Evolutionary conservation across 2,888 invertebrate genomes (phyloP), one percentile per base, ranked within the genome.

Genomic region (Stomorhina lunata): DNA sequence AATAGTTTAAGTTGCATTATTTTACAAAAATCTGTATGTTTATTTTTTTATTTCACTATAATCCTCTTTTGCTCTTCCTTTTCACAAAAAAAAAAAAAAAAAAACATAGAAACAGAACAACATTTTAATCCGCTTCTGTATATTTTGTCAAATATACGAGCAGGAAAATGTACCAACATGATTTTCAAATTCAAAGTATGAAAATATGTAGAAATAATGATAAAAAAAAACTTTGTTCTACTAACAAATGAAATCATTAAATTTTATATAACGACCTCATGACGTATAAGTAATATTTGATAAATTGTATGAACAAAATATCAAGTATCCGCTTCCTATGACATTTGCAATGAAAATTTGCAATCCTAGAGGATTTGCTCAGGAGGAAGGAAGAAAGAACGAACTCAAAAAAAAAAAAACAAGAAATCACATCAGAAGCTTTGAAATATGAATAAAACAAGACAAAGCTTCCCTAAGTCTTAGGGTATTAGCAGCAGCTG

Each of bases 111-210:
- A 50, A 50, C 17, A 63, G 29, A 50, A 2, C 7, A 61, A 43
- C 55, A n/a, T 20, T 61, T 53, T 63, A 73, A 73, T 63, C 40
- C 53, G 37, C 53, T 73, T 50, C 12, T 55, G 15, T 6, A 5
- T 43, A 17, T 43, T 55, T 53, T 68, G 17, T 37, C 34, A 50
- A 50, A 50, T 48, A 48, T 43, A 22, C n/a, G 43, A 37, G 10
- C 2, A 34, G 4, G 15, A 20, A 3, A 59, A 53, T 20, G 20
- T 12, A 0, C 4, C 20, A 50, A 15, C n/a, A 50, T 59, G 68
- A 53, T n/a, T n/a, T n/a, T n/a, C n/a, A n/a, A n/a, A n/a, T 37
- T n/a, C 34, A 32, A 50, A 72, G 37, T 37, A 61, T 45, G 55
- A 80, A n/a, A n/a, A n/a, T n/a, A n/a, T n/a, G n/a, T n/a, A n/a